Evolutionary conservation across 1,140 invertebrate species (phyloP).

Genomic region (Aphidius ervi): DNA sequence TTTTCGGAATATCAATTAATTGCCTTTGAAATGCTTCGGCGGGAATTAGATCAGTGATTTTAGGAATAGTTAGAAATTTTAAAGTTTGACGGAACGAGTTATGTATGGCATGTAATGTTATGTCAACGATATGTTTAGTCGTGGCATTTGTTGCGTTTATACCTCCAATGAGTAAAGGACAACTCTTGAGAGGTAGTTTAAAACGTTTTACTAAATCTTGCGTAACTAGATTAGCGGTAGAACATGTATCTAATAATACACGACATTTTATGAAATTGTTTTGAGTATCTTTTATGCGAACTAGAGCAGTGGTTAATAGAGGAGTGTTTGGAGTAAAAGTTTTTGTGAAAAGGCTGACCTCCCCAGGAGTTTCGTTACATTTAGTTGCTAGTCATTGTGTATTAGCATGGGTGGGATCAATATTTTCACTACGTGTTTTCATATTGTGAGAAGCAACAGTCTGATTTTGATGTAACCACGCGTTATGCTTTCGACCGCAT

Average conservation of each 20-base stretch:
- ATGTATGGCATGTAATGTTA: background rate
- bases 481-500: background rate
- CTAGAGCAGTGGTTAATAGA: background rate
- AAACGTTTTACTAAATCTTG: conserved; percentile 11
- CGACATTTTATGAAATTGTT: conserved; percentile 1
- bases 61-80: conserved; percentile 22
- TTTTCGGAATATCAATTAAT: conserved; percentile 22
- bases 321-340: no score
- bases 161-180: background rate
- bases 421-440: no score
- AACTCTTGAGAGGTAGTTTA: background rate
- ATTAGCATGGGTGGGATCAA: no score
- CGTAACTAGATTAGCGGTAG: conserved; percentile 1
- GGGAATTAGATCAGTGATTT: conserved; percentile 22
- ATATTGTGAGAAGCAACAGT: no score
- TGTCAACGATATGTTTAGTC: background rate
- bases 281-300: conserved; percentile 1
- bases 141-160: background rate
- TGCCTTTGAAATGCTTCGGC: conserved; percentile 21
- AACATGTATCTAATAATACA: background rate
- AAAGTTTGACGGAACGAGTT: conserved; percentile 21
- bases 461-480: no score
- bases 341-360: no score
- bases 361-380: no score
- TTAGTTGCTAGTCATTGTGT: no score